Base-by-base conservation (phyloP, 2,888 invertebrate genomes). In the Apodemia duryi region DNA sequence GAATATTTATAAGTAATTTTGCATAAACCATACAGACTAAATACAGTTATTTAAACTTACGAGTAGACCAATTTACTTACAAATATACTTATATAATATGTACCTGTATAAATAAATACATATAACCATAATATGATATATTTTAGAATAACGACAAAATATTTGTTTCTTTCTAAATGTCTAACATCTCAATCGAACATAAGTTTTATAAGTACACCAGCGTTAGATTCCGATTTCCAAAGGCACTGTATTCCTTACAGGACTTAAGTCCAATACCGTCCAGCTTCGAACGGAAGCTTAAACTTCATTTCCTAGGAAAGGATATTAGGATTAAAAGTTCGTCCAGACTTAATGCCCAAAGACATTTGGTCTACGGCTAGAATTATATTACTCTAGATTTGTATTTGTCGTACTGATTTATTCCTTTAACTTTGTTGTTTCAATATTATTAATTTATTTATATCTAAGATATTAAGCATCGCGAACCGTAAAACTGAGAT, bases 311-410 rank as follows among this genome's bases (percentile, higher is more conserved):
- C 84, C 87, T 84, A 82, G 77, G 77, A 82, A 81, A 83, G 86
- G 84, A 84, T 85, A 85, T 86, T 83, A 81, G 77, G 87, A 88
- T 90, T 88, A 86, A 86, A 88, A 89, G 85, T 89, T 88, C 74
- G 76, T 69, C 79, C 71, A 73, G 77, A 72, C 78, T 78, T 84
- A 80, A 83, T 81, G 77, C 80, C 74, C 73, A 72, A 74, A 78
- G 80, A 77, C 78, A 77, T 77, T 74, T 72, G 77, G 74, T 76
- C 75, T 77, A 73, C 68, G 71, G 68, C 70, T 73, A 73, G 74
- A 57, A 32, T 57, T 57, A 57, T 57, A 57, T 57, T 57, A 57
- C 74, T 71, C 69, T 73, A 68, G 74, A 76, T 74, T 77, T 72
- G 73, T 73, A 71, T 72, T 6, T 57, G 13, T 57, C 52, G 32